Evolutionary conservation across 2,797 vertebrate genomes (phyloP).

Genomic region (Brachyrhaphis roseni): DNA sequence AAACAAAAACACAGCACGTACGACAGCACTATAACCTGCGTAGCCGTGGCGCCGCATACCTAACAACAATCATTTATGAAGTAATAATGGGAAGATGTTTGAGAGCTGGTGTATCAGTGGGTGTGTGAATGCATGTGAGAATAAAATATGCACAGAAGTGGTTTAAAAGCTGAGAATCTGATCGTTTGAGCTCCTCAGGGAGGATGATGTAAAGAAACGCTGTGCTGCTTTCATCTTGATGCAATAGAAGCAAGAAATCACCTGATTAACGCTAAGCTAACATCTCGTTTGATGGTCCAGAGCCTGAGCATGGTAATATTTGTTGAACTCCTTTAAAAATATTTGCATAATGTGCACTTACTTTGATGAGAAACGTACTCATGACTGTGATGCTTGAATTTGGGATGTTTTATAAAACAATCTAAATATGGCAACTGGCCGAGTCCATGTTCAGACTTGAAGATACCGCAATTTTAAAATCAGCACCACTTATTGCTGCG

Average conservation of each 20-base stretch:
- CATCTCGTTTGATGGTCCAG: background rate
- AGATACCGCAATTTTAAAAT: background rate
- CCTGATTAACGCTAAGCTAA: background rate
- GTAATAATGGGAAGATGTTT: background rate
- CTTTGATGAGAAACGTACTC: background rate
- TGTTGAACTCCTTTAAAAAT: background rate
- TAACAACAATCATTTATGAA: background rate
- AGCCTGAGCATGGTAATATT: background rate
- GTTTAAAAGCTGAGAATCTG: background rate
- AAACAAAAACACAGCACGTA: background rate
- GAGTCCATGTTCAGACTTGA: background rate
- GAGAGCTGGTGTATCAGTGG: background rate
- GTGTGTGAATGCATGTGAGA: background rate
- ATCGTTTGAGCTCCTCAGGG: background rate
- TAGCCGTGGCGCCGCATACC: background rate
- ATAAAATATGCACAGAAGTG: background rate
- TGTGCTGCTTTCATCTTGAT: background rate
- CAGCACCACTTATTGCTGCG: background rate
- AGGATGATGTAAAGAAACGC: background rate
- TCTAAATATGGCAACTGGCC: background rate
- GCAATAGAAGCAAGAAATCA: background rate
- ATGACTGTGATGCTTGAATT: background rate
- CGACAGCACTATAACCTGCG: background rate
- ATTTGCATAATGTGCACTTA: background rate
- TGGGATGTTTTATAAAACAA: background rate